These are phyloP conservation scores for Aphidius gifuensis DNA, from an alignment of 1,140 invertebrate species.

Conservation along the genomic window DNA sequence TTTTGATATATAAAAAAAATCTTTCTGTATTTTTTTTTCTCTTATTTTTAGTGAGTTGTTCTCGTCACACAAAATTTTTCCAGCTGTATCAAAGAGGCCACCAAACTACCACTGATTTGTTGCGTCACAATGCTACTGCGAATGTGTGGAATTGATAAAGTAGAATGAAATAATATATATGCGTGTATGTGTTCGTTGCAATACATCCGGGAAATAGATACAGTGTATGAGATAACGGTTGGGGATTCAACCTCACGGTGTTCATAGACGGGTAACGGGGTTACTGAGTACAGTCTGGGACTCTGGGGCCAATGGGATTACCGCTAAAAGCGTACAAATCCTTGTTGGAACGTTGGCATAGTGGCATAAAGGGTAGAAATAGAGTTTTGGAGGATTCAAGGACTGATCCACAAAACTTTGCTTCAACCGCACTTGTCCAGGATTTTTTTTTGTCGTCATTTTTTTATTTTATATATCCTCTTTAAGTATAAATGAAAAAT, in stretches of 20 bases:
- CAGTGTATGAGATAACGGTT: too few species aligned
- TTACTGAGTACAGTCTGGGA: conserved; percentile 15
- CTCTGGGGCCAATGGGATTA: conserved; percentile 35
- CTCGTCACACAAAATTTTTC: background rate
- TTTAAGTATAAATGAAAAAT: background rate
- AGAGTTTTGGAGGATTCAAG: conserved; percentile 32
- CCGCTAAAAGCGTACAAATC: conserved; percentile 49
- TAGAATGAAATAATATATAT: too few species aligned
- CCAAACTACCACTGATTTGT: too few species aligned
- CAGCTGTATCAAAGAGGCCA: too few species aligned
- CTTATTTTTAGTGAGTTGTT: conserved; percentile 6
- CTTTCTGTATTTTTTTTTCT: too few species aligned
- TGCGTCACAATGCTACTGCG: too few species aligned
- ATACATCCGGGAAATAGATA: too few species aligned
- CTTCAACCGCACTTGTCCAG: background rate
- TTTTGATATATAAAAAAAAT: too few species aligned
- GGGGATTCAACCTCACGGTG: background rate
- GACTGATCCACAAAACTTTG: conserved; percentile 35
- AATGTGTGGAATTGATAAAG: too few species aligned
- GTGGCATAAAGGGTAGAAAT: conserved; percentile 25
- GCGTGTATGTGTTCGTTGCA: too few species aligned
- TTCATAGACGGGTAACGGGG: background rate
- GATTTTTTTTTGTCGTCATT: background rate
- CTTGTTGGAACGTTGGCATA: conserved; percentile 30
- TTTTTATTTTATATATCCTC: background rate